Evolutionary conservation across 2,888 invertebrate genomes (phyloP).

Genomic region (Diplazon laetatorius): DNA sequence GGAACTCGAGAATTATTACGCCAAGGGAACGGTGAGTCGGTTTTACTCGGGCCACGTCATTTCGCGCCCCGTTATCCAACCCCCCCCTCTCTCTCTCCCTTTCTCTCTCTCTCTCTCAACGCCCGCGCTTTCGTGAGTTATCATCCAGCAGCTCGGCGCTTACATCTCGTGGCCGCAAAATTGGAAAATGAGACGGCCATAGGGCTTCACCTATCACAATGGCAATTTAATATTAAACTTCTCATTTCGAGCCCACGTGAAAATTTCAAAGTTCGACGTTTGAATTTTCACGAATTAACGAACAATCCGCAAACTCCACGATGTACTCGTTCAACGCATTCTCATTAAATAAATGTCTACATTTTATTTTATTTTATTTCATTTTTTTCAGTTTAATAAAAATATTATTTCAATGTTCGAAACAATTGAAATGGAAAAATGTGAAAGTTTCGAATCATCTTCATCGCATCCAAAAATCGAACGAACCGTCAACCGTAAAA

Average conservation of each 20-base stretch:
- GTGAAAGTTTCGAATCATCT: too few species aligned
- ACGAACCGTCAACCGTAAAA: too few species aligned
- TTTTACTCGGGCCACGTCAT: conserved; percentile 71
- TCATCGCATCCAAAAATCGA: too few species aligned
- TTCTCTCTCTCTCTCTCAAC: too few species aligned
- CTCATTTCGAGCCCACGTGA: conserved; percentile 34
- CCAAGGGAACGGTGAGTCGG: conserved; percentile 85
- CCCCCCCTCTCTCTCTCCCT: conserved; percentile 21
- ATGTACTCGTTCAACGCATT: too few species aligned
- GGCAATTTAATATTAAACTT: conserved; percentile 56
- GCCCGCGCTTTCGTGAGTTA: too few species aligned
- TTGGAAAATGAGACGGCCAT: conserved; percentile 58
- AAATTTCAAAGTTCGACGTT: conserved; percentile 23
- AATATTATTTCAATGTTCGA: too few species aligned
- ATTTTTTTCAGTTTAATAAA: too few species aligned
- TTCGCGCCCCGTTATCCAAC: conserved; percentile 20
- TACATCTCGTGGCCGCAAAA: conserved; percentile 23
- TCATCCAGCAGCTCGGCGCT: not conserved
- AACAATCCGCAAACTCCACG: not conserved
- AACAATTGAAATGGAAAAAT: too few species aligned
- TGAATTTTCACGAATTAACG: conserved; percentile 23
- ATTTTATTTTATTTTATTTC: too few species aligned
- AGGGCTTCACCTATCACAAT: conserved; percentile 39
- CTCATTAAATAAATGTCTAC: too few species aligned
- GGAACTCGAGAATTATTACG: conserved; percentile 95